phyloP scores from a whole-genome alignment of 2,797 vertebrate species.

The Squalus acanthias region DNA sequence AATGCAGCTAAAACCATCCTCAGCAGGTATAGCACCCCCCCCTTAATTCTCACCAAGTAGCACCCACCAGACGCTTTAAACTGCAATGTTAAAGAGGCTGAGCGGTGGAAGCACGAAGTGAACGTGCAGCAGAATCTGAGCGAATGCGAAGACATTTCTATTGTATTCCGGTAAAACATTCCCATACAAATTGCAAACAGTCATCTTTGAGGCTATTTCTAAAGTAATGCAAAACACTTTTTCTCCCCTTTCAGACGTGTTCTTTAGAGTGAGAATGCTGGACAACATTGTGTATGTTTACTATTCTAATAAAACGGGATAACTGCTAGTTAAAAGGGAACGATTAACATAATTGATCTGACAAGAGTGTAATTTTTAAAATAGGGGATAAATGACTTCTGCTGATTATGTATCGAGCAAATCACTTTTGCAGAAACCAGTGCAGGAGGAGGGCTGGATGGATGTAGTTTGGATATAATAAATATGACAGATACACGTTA shows the following conservation, averaged over 20 bases:
- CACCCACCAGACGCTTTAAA: neutral
- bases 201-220: conserved; percentile 17
- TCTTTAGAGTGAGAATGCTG: neutral
- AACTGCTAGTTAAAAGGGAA: conserved; percentile 20
- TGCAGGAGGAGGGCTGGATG: neutral
- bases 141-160: conserved; percentile 14
- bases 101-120: neutral
- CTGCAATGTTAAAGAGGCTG: neutral
- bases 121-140: neutral
- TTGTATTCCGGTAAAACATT: neutral
- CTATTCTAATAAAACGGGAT: conserved; percentile 27
- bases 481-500: conserved; percentile 48
- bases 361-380: conserved; percentile 23
- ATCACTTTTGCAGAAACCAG: neutral
- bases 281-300: conserved; percentile 26
- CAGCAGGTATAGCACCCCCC: neutral
- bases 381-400: conserved; percentile 22
- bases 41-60: neutral
- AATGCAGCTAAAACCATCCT: neutral
- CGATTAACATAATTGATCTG: conserved; percentile 35
- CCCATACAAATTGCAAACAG: neutral
- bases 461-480: conserved; percentile 5
- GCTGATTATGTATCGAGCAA: neutral
- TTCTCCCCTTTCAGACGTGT: neutral
- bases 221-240: conserved; percentile 23